Conservation (phyloP, 2,797 vertebrate species). For the Acanthis flammea region DNA sequence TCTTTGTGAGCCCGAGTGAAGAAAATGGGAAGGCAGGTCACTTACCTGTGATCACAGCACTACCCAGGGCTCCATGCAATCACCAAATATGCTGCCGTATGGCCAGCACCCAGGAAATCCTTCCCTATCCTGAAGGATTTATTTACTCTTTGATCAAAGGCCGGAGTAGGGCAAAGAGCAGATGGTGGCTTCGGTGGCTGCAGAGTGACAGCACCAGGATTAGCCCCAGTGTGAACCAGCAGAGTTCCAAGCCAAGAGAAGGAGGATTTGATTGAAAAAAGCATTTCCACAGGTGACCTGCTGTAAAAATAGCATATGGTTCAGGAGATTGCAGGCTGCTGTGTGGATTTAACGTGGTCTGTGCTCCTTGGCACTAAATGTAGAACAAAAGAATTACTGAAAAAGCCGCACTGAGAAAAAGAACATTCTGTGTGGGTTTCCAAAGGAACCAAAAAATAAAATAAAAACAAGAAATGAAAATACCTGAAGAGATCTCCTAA, state of each 20-base stretch:
- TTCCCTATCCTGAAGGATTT: not conserved
- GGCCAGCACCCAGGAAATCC: not conserved
- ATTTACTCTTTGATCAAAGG: not conserved
- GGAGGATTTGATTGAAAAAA: constrained; percentile 26
- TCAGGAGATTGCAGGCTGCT: constrained; percentile 10
- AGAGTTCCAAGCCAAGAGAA: constrained; percentile 30
- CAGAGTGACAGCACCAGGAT: constrained; percentile 14
- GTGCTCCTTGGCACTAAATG: not conserved
- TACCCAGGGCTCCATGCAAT: not conserved
- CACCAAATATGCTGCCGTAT: not conserved
- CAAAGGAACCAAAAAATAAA: not conserved
- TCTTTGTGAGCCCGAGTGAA: not conserved
- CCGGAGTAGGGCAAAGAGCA: not conserved
- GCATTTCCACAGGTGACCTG: not conserved
- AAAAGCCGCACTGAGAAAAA: not conserved
- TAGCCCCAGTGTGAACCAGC: not conserved
- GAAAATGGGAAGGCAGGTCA: rapidly evolving
- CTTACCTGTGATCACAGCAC: rapidly evolving
- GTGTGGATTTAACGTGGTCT: not conserved
- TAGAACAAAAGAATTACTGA: not conserved
- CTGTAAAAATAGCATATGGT: constrained; percentile 31
- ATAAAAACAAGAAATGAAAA: not conserved
- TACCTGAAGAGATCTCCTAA: not conserved
- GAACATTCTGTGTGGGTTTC: not conserved
- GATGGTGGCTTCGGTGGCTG: not conserved